A percentile compares a stretch with the other conserved stretches of the same genome.
Conservation (phyloP, 2,113 vertebrate species). For the Prionailurus bengalensis region DNA sequence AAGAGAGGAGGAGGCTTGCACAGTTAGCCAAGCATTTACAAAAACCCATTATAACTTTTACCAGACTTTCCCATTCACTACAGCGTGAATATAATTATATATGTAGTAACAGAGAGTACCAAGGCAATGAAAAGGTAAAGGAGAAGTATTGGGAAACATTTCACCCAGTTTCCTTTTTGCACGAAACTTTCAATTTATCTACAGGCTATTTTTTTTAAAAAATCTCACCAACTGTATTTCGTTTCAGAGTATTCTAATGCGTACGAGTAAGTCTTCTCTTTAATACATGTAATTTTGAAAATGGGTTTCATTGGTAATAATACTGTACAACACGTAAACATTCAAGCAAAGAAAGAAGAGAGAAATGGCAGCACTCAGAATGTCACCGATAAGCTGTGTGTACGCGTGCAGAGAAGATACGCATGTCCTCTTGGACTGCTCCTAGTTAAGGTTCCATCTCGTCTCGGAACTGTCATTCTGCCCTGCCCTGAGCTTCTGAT, state of each 20-base stretch:
- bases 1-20: not conserved
- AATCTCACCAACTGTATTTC: not conserved
- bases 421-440: not conserved
- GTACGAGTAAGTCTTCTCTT: not conserved
- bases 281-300: not conserved
- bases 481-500: too few species aligned
- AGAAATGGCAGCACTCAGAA: accelerated
- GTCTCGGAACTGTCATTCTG: not conserved
- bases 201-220: not conserved
- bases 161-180: not conserved
- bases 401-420: accelerated
- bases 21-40: not conserved
- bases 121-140: not conserved
- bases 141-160: not conserved
- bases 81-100: not conserved
- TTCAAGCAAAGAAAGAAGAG: not conserved
- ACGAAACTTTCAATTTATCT: not conserved
- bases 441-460: accelerated
- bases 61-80: not conserved
- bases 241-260: not conserved
- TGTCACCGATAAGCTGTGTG: not conserved
- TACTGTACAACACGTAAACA: not conserved
- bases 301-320: not conserved
- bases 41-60: not conserved
- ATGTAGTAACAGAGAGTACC: not conserved